phyloP scores from a whole-genome alignment of 2,113 vertebrate genomes.

The Grammomys dolichurus region DNA sequence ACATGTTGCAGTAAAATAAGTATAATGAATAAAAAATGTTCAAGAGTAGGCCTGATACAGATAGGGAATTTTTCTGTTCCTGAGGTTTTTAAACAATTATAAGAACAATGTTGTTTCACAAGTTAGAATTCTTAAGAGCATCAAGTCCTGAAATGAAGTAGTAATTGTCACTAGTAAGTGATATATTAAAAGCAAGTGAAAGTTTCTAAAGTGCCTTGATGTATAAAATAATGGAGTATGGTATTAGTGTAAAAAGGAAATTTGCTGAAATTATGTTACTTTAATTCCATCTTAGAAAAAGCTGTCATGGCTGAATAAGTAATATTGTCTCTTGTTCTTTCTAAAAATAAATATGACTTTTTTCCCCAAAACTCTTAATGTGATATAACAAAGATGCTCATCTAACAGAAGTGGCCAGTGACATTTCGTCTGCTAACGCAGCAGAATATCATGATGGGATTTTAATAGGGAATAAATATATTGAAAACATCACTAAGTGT shows the following conservation, averaged over 20 bases:
- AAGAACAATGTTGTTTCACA: conserved; percentile 78
- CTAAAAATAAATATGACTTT: conserved; percentile 50
- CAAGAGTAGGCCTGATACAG: conserved; percentile 19
- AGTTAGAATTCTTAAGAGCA: conserved; percentile 78
- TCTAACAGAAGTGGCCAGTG: not conserved
- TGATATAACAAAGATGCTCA: conserved; percentile 40
- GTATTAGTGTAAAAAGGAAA: conserved; percentile 63
- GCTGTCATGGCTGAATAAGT: conserved; percentile 66
- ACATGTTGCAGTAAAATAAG: conserved; percentile 53
- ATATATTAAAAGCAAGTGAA: conserved; percentile 83
- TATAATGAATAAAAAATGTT: conserved; percentile 58
- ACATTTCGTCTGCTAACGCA: conserved; percentile 36
- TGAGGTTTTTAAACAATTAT: conserved; percentile 75
- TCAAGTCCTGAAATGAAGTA: conserved; percentile 78
- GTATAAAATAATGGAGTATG: conserved; percentile 82
- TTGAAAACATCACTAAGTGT: not conserved
- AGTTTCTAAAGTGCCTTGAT: conserved; percentile 77
- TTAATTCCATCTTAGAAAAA: conserved; percentile 70
- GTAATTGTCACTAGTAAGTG: conserved; percentile 81
- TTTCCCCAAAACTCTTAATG: conserved; percentile 13
- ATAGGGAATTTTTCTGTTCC: conserved; percentile 66
- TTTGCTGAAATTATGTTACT: conserved; percentile 74
- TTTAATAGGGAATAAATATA: conserved; percentile 39
- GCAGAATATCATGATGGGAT: not conserved
- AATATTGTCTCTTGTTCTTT: conserved; percentile 56